Conservation (phyloP, 2,113 vertebrate species). For the Larimichthys polyactis region DNA sequence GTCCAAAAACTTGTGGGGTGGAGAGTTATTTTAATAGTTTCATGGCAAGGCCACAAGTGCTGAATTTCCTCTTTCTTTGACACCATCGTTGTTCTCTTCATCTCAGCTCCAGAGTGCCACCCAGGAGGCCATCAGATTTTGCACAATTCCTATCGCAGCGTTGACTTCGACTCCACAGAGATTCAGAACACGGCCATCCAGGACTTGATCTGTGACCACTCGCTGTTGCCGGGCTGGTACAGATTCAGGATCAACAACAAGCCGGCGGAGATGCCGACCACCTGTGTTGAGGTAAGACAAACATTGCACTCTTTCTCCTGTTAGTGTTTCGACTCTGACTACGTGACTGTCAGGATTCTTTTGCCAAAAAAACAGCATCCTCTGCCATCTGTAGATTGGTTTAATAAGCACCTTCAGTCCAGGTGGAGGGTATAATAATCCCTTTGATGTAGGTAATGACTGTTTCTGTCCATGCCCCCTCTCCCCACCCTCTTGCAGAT, state of each 20-base stretch:
- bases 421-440: conserved; percentile 43
- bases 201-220: conserved; percentile 85
- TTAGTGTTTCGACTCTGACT: background rate
- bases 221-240: conserved; percentile 81
- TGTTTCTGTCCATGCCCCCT: conserved; percentile 14
- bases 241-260: conserved; percentile 81
- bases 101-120: conserved; percentile 81
- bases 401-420: conserved; percentile 51
- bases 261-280: conserved; percentile 84
- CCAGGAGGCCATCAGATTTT: conserved; percentile 75
- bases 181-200: conserved; percentile 85
- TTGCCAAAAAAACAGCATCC: background rate
- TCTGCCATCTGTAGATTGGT: background rate
- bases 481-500: conserved; percentile 75
- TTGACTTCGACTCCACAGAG: conserved; percentile 84
- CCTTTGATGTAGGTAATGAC: conserved; percentile 47
- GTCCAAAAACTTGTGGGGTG: background rate
- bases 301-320: background rate
- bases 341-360: background rate
- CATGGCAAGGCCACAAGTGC: background rate
- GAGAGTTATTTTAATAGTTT: no score
- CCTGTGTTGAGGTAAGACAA: conserved; percentile 81
- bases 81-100: background rate
- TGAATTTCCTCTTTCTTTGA: background rate
- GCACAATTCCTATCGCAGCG: conserved; percentile 75